Evolutionary conservation across 2,888 invertebrate species (phyloP), one percentile per base, ranked within the genome.

Genomic region (Opisthograptis luteolata): DNA sequence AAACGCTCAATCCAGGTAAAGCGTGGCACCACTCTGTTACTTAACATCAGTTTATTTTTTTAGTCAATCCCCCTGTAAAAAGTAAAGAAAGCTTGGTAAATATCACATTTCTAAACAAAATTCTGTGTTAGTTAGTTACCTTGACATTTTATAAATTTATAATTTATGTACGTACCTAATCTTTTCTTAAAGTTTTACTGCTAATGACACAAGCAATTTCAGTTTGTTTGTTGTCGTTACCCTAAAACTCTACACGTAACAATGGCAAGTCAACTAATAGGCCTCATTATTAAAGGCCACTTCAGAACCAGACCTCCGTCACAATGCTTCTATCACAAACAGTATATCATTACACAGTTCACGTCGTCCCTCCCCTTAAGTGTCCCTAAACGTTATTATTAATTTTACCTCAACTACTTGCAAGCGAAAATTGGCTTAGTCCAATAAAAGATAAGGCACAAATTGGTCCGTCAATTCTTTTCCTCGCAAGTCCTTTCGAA

Each of bases 331-430:
- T 36, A 71, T 76, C 76, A 66, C 79, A 76, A 76, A 79, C 80
- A 81, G 70, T 68, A 61, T 65, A 66, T 66, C 68, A 64, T 63
- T 70, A 73, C 65, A 20, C 49, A 17, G 62, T 61, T 43, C 55
- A 35, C 55, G 55, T 58, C 51, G 64, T 64, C 76, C 82, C 79
- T 75, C 83, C 83, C 84, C 78, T 80, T 77, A 82, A 81, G 76
- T 70, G 71, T 69, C 70, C 75, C 75, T 76, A 77, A 82, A 83
- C 84, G 69, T 79, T 79, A 84, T 79, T 81, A 82, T 83, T 83
- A 84, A 81, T 77, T 76, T 76, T 60, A 71, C 66, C 68, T 63
- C 61, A 51, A 51, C 56, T 52, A 54, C 44, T 48, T 35, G 49
- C 66, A 73, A 69, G 15, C 65, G 56, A 70, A 70, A 63, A 58